These are phyloP conservation scores for Apodemus agrarius DNA, from an alignment of 2,797 vertebrate species.

Conservation along the genomic window DNA sequence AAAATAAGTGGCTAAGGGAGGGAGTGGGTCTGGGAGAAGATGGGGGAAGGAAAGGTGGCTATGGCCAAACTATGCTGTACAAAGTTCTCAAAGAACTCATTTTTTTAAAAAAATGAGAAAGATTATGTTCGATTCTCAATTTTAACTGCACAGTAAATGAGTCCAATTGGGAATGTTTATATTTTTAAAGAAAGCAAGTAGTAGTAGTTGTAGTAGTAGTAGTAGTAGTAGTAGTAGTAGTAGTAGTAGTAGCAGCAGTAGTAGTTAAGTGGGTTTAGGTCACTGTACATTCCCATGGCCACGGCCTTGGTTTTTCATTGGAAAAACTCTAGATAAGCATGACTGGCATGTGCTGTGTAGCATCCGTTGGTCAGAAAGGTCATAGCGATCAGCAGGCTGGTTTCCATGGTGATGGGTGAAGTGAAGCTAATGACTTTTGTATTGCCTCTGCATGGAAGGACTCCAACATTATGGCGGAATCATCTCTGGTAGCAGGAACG, in stretches of 20 bases:
- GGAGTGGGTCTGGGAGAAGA: neutral
- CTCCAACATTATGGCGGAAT: neutral
- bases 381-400: neutral
- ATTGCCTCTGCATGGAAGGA: neutral
- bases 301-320: neutral
- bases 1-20: neutral
- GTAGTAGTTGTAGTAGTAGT: accelerated
- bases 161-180: neutral
- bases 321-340: constrained; percentile 19
- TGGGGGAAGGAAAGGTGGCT: neutral
- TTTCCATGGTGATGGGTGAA: neutral
- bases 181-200: neutral
- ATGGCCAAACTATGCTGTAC: neutral
- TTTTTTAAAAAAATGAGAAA: neutral
- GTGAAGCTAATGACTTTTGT: neutral
- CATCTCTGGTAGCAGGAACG: neutral
- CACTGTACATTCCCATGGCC: neutral
- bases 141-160: constrained; percentile 28
- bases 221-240: no score
- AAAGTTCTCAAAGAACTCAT: neutral
- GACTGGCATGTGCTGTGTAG: neutral
- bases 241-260: no score
- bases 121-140: neutral
- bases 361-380: neutral
- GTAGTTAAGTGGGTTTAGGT: neutral